phyloP scores from a whole-genome alignment of 2,888 invertebrate species.

The Agrilus biguttatus region DNA sequence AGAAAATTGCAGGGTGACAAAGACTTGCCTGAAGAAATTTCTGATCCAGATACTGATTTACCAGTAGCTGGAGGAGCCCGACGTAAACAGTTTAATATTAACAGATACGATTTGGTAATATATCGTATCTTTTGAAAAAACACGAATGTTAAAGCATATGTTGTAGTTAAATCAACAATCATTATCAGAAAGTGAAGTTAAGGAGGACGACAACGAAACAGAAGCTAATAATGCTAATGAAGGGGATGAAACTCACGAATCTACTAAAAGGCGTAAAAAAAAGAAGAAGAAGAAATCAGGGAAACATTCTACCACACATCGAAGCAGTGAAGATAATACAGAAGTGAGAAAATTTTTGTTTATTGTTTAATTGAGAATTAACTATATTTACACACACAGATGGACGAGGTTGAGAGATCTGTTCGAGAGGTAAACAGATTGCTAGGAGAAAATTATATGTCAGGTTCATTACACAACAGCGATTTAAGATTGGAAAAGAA shows the following conservation, averaged over 20 bases:
- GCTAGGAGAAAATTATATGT: conserved; percentile 38
- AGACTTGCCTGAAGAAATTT: conserved; percentile 35
- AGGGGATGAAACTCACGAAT: conserved; percentile 32
- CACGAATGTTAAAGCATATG: conserved; percentile 4
- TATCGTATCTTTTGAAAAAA: background rate
- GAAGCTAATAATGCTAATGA: conserved; percentile 41
- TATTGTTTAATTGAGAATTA: background rate
- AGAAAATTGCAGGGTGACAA: conserved; percentile 48
- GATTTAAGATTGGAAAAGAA: conserved; percentile 19
- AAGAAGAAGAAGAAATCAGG: conserved; percentile 49
- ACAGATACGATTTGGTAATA: conserved; percentile 57
- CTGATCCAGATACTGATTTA: conserved; percentile 35
- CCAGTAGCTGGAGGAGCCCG: conserved; percentile 35
- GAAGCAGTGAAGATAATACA: conserved; percentile 49
- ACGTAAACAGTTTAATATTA: conserved; percentile 45
- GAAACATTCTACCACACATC: conserved; percentile 33
- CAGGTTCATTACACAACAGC: conserved; percentile 12
- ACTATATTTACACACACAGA: conserved; percentile 18
- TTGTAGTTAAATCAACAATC: conserved; percentile 48
- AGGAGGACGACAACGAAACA: conserved; percentile 52
- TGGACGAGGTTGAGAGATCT: conserved; percentile 54
- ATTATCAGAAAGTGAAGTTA: conserved; percentile 53
- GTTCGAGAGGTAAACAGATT: conserved; percentile 53
- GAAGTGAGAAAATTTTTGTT: conserved; percentile 31
- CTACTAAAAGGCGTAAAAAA: conserved; percentile 42